Conservation (phyloP, 2,888 invertebrate species). For the Nebria brevicollis region DNA sequence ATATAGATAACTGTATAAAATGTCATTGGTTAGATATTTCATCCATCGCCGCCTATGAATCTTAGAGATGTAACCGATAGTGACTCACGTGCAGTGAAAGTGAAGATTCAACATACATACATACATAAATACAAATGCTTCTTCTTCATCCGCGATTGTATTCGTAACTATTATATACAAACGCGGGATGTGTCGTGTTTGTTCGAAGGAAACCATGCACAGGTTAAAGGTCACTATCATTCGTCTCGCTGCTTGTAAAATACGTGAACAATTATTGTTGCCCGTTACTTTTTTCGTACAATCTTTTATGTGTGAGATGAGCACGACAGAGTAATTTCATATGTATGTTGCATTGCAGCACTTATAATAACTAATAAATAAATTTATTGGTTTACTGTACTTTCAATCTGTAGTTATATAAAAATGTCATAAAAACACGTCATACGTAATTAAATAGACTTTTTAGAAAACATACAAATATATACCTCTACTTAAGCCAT, state of each 20-base stretch:
- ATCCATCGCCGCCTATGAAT: background rate
- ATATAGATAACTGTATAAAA: background rate
- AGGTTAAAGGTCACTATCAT: slow-evolving; percentile 30
- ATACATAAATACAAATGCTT: background rate
- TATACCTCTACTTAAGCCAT: too few species aligned
- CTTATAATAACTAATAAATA: too few species aligned
- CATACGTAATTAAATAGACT: too few species aligned
- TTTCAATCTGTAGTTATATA: too few species aligned
- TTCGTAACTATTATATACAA: background rate
- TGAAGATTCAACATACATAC: slow-evolving; percentile 10
- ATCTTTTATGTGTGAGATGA: background rate
- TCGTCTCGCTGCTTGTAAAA: background rate
- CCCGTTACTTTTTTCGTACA: background rate
- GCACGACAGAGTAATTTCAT: background rate
- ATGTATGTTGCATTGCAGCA: background rate
- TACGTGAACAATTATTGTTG: background rate
- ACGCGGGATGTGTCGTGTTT: background rate
- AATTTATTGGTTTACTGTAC: too few species aligned
- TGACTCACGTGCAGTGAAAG: slow-evolving; percentile 33
- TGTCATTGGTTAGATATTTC: background rate
- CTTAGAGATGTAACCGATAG: background rate
- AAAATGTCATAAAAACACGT: too few species aligned
- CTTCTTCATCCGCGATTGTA: background rate
- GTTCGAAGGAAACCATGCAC: background rate
- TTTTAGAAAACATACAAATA: too few species aligned